A percentile compares a stretch with the other conserved stretches of the same genome.
Conservation (phyloP, 2,797 vertebrate genomes). For the Cichlasoma orientale region DNA sequence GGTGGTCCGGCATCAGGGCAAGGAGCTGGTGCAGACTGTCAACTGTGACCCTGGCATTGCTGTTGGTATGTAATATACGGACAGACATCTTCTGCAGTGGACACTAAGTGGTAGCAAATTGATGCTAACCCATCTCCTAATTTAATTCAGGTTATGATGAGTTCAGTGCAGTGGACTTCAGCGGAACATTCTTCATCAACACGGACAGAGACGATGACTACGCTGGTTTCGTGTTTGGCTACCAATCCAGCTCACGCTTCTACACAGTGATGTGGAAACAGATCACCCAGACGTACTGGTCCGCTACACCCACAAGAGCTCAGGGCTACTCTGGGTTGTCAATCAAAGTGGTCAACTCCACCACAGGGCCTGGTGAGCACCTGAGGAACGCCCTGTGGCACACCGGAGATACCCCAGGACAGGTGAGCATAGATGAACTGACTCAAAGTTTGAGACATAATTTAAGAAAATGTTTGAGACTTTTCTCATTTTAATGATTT, state of each 20-base stretch:
- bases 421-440: slow-evolving; percentile 78
- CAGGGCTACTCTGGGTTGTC: slow-evolving; percentile 97
- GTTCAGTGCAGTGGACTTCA: slow-evolving; percentile 98
- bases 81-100: neutral
- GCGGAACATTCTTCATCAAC: slow-evolving; percentile 99
- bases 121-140: slow-evolving; percentile 30
- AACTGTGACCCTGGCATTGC: slow-evolving; percentile 99
- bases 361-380: slow-evolving; percentile 96
- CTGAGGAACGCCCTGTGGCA: slow-evolving; percentile 98
- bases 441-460: neutral
- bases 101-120: neutral
- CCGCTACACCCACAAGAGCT: slow-evolving; percentile 91
- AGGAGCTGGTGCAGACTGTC: slow-evolving; percentile 98
- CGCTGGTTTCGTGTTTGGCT: slow-evolving; percentile 97
- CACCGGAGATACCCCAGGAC: slow-evolving; percentile 94
- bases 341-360: slow-evolving; percentile 98
- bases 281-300: slow-evolving; percentile 98
- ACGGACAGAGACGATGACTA: slow-evolving; percentile 98
- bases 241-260: slow-evolving; percentile 98
- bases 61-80: slow-evolving; percentile 84
- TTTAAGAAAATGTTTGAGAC: neutral
- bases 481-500: slow-evolving; percentile 25
- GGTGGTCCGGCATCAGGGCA: slow-evolving; percentile 98
- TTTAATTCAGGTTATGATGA: slow-evolving; percentile 89
- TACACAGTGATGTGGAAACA: slow-evolving; percentile 99